Percentiles rank a stretch among this genome's conserved stretches.
Evolutionary conservation across 2,888 invertebrate species (phyloP).

Genomic region (Macrophya alboannulata): DNA sequence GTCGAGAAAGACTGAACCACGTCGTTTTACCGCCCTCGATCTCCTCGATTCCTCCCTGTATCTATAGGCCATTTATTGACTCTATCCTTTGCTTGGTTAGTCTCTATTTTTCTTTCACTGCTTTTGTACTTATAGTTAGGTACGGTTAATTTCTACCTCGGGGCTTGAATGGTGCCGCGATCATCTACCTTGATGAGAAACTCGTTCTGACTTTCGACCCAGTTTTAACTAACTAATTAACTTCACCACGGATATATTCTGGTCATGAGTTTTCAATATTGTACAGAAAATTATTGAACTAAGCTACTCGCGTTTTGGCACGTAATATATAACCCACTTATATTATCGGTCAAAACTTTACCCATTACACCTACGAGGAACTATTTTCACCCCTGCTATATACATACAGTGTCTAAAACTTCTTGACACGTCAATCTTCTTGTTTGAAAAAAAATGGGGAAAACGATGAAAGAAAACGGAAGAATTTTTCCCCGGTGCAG

Average conservation of each 20-base stretch:
- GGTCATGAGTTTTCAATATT: not conserved
- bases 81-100: not conserved
- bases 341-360: not conserved
- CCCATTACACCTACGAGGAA: not conserved
- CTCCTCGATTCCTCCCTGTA: not conserved
- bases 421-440: not conserved
- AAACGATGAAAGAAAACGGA: not conserved
- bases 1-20: slow-evolving; percentile 35
- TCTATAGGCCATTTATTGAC: slow-evolving; percentile 30
- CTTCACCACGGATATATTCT: not conserved
- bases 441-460: not conserved
- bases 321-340: not conserved
- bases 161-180: not conserved
- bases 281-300: not conserved
- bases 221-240: slow-evolving; percentile 12
- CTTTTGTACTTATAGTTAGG: not conserved
- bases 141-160: slow-evolving; percentile 21
- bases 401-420: not conserved
- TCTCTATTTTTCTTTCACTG: slow-evolving; percentile 19
- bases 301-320: not conserved
- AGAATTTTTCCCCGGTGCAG: not conserved
- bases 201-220: not conserved
- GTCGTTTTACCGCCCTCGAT: slow-evolving; percentile 6
- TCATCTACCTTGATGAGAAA: not conserved
- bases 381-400: not conserved